A percentile compares a stretch with the other conserved stretches of the same genome.
phyloP scores from a whole-genome alignment of 2,113 vertebrate genomes.

The Nothoprocta pentlandii region DNA sequence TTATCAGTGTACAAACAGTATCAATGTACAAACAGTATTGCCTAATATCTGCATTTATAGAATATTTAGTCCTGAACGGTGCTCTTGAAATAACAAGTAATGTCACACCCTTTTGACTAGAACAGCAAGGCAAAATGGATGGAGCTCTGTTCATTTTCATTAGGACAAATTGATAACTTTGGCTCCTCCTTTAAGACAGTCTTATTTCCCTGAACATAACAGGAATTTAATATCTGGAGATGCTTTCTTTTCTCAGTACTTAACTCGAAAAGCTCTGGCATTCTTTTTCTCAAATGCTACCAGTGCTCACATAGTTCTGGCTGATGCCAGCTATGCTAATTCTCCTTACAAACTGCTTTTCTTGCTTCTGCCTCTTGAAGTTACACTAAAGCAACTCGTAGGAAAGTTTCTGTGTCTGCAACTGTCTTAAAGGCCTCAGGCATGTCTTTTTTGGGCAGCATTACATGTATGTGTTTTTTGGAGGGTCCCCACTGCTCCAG shows the following conservation, averaged over 20 bases:
- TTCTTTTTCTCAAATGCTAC: background rate
- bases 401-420: background rate
- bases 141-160: background rate
- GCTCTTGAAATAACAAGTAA: background rate
- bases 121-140: background rate
- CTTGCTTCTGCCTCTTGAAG: background rate
- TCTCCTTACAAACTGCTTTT: background rate
- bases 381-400: background rate
- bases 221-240: constrained; percentile 18
- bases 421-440: background rate
- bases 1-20: background rate
- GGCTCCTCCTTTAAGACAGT: background rate
- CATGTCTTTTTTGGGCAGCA: background rate
- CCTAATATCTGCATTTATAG: background rate
- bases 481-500: background rate
- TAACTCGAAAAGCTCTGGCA: constrained; percentile 12
- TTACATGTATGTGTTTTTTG: fast-evolving
- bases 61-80: background rate
- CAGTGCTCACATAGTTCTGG: background rate
- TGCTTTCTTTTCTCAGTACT: constrained; percentile 10
- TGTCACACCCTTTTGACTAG: background rate
- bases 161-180: background rate
- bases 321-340: background rate
- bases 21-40: background rate
- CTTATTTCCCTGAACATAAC: background rate